phyloP scores from a whole-genome alignment of 1,140 invertebrate species.

The Musca domestica region DNA sequence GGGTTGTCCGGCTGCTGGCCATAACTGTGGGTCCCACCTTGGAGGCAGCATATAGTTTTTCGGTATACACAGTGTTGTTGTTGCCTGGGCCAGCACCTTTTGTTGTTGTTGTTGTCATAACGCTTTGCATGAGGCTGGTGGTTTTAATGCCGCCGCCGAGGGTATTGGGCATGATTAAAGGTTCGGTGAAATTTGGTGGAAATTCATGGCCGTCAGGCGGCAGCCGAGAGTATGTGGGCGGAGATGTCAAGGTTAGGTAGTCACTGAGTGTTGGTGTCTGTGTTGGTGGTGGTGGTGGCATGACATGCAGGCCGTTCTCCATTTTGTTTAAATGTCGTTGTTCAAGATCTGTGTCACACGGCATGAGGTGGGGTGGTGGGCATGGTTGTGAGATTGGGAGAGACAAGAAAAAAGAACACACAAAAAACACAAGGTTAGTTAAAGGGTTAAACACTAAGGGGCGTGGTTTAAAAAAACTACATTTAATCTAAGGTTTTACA shows the following conservation, averaged over 20 bases:
- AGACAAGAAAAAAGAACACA: constrained; percentile 15
- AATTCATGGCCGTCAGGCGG: constrained; percentile 88
- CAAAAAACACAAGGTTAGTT: constrained; percentile 9
- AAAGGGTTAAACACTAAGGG: background rate
- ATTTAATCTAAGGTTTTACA: background rate
- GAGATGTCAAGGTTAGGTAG: constrained; percentile 42
- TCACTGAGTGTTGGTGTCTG: constrained; percentile 31
- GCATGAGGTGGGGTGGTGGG: background rate
- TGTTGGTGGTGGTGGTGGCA: constrained; percentile 36
- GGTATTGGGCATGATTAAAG: constrained; percentile 47
- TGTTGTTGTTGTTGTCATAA: constrained; percentile 29
- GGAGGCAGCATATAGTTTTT: constrained; percentile 25
- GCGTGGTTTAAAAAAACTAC: background rate
- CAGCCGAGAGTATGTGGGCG: constrained; percentile 64
- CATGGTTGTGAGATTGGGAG: background rate
- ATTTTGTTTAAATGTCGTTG: constrained; percentile 29
- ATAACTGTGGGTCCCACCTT: constrained; percentile 23
- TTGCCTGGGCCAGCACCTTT: constrained; percentile 29
- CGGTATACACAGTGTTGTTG: constrained; percentile 30
- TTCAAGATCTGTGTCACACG: constrained; percentile 24
- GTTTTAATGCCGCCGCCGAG: constrained; percentile 28
- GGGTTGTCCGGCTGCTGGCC: constrained; percentile 26
- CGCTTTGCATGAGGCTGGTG: constrained; percentile 25
- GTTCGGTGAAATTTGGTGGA: constrained; percentile 72
- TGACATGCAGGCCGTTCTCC: constrained; percentile 31